Percentiles rank a stretch among this genome's conserved stretches.
Evolutionary conservation across 2,888 invertebrate genomes (phyloP).

Genomic region (Dexiosoma caninum): DNA sequence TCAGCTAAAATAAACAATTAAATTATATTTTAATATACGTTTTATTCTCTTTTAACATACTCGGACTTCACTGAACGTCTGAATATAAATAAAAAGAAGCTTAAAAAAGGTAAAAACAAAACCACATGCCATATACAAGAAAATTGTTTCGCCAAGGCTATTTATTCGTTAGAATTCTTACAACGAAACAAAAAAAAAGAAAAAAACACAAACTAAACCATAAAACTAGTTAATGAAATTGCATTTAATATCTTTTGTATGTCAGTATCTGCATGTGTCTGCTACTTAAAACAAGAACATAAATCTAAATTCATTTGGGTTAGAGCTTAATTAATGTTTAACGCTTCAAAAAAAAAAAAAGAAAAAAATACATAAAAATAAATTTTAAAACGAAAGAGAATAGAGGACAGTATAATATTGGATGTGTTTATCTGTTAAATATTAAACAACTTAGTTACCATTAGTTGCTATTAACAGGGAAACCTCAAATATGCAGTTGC

Average conservation of each 20-base stretch:
- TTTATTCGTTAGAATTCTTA: constrained; percentile 21
- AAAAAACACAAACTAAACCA: constrained; percentile 25
- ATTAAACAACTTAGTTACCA: constrained; percentile 17
- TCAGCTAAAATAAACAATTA: background rate
- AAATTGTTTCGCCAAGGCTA: constrained; percentile 49
- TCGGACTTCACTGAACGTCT: background rate
- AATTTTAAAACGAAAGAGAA: constrained; percentile 3
- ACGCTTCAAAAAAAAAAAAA: constrained; percentile 27
- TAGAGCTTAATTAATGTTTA: constrained; percentile 55
- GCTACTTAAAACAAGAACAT: constrained; percentile 29
- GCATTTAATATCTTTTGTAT: constrained; percentile 5
- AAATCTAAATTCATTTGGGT: constrained; percentile 59
- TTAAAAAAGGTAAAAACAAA: background rate
- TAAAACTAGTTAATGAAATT: constrained; percentile 36
- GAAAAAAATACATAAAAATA: background rate
- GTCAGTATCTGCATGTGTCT: background rate
- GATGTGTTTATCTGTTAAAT: constrained; percentile 8
- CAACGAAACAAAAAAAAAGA: background rate
- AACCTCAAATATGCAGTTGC: too few species aligned
- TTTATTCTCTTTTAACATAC: background rate
- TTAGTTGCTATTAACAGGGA: too few species aligned
- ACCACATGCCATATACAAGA: constrained; percentile 25
- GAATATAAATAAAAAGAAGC: background rate
- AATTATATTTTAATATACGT: background rate
- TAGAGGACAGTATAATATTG: constrained; percentile 4